Conservation (phyloP, 2,113 vertebrate genomes). For the Pleuronectes platessa region DNA sequence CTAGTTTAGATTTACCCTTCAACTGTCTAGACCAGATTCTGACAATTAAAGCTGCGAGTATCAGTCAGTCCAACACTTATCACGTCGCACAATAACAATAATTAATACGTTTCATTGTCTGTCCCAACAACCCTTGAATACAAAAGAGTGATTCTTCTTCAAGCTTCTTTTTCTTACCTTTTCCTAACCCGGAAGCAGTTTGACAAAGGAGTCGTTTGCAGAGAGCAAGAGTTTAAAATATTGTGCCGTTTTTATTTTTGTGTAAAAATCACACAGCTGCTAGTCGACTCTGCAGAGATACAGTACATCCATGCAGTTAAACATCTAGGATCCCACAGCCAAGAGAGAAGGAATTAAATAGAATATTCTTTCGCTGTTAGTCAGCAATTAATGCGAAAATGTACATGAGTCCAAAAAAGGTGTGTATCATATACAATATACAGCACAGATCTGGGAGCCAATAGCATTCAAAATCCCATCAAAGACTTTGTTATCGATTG, state of each 20-base stretch:
- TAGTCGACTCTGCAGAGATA: constrained; percentile 95
- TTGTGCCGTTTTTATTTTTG: constrained; percentile 93
- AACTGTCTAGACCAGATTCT: too few species aligned
- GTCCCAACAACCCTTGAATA: too few species aligned
- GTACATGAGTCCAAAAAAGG: constrained; percentile 94
- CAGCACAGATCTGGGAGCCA: constrained; percentile 84
- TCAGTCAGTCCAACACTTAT: too few species aligned
- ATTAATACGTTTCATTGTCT: too few species aligned
- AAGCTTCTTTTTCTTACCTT: background rate
- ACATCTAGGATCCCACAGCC: constrained; percentile 93
- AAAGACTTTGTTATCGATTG: constrained; percentile 54
- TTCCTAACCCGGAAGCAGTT: background rate
- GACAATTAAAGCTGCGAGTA: too few species aligned
- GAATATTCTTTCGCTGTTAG: constrained; percentile 89
- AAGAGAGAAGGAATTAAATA: constrained; percentile 95
- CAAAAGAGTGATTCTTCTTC: too few species aligned
- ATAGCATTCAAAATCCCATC: constrained; percentile 70
- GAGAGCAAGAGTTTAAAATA: constrained; percentile 81
- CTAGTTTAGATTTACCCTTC: too few species aligned
- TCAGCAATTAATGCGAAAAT: constrained; percentile 95
- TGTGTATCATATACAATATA: constrained; percentile 91
- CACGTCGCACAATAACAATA: too few species aligned
- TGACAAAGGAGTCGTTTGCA: background rate
- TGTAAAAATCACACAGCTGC: constrained; percentile 97
- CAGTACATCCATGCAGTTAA: constrained; percentile 91